phyloP scores from a whole-genome alignment of 2,888 invertebrate species.

The Thysanoteuthis rhombus region DNA sequence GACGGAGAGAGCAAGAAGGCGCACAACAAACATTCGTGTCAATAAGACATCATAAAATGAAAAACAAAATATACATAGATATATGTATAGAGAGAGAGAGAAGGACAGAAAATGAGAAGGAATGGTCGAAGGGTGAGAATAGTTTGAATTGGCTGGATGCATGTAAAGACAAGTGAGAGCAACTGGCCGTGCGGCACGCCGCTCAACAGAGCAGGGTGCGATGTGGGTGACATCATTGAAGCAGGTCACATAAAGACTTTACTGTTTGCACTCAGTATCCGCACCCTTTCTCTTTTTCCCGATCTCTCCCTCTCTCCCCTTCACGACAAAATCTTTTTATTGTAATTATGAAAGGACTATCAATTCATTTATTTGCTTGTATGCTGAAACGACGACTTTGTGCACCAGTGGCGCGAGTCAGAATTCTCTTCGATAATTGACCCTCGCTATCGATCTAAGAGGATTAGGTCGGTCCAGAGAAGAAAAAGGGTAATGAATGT shows the following conservation, averaged over 20 bases:
- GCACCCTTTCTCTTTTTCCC: background rate
- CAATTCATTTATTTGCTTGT: conserved; percentile 1
- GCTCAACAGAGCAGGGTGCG: too few relatives aligned
- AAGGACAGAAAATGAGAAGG: background rate
- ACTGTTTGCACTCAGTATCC: background rate
- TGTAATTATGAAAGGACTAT: conserved; percentile 12
- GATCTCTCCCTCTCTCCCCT: background rate
- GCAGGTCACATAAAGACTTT: background rate
- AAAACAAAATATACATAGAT: background rate
- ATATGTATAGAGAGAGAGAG: background rate
- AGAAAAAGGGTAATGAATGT: too few relatives aligned
- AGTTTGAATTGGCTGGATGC: background rate
- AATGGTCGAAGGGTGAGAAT: background rate
- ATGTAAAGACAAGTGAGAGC: background rate
- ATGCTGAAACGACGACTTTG: background rate
- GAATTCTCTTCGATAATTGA: background rate
- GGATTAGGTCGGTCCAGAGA: too few relatives aligned
- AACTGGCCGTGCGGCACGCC: background rate
- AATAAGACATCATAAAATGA: background rate
- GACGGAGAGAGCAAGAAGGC: background rate
- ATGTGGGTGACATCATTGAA: background rate
- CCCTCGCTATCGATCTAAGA: background rate
- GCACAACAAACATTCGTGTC: background rate
- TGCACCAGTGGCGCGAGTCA: conserved; percentile 12
- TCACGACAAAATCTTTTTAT: background rate